A percentile compares a stretch with the other conserved stretches of the same genome.
These are phyloP conservation scores for Tinea pellionella DNA, from an alignment of 2,888 invertebrate species.

Conservation along the genomic window DNA sequence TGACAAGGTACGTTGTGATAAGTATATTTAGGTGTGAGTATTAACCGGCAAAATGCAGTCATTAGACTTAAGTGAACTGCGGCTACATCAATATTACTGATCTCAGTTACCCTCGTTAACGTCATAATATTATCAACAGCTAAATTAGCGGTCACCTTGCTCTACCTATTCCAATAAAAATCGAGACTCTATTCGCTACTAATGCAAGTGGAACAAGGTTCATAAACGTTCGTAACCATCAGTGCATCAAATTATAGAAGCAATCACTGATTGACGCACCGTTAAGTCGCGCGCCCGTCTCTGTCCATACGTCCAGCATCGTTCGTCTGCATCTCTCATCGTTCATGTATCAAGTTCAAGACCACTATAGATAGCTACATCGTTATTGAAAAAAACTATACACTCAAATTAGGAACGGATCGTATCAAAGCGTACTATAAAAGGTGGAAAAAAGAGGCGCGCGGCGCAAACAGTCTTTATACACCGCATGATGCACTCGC, in stretches of 20 bases:
- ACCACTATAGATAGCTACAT: constrained; percentile 32
- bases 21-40: neutral
- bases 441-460: constrained; percentile 54
- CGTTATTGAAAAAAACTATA: constrained; percentile 40
- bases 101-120: neutral
- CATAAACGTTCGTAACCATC: constrained; percentile 48
- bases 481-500: constrained; percentile 63
- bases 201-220: constrained; percentile 64
- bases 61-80: neutral
- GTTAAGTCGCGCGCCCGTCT: neutral
- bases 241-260: constrained; percentile 41
- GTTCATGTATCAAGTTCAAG: constrained; percentile 49
- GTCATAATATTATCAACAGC: neutral
- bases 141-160: constrained; percentile 8
- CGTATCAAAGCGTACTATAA: constrained; percentile 58
- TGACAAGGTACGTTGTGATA: neutral
- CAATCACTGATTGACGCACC: constrained; percentile 18
- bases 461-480: constrained; percentile 58
- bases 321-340: constrained; percentile 24
- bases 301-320: constrained; percentile 16
- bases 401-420: constrained; percentile 60
- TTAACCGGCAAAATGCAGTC: neutral
- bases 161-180: neutral
- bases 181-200: constrained; percentile 25
- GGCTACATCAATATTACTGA: neutral